Evolutionary conservation across 2,113 vertebrate species (phyloP).

Genomic region (Brachionichthys hirsutus): DNA sequence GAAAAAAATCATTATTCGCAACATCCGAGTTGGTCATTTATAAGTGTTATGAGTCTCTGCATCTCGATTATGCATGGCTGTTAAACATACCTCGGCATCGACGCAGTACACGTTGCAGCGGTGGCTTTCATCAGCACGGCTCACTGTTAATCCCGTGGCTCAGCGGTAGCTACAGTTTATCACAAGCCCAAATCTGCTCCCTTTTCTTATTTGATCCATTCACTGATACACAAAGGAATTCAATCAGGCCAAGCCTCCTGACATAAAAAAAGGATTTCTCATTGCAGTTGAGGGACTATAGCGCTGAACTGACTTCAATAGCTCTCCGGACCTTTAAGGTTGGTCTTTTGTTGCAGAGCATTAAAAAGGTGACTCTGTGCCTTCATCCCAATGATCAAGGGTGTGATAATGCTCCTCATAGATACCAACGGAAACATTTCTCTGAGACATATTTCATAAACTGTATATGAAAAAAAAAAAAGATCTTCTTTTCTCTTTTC

Average conservation of each 20-base stretch:
- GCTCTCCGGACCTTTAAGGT: constrained; percentile 65
- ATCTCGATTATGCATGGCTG: constrained; percentile 48
- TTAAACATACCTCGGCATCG: constrained; percentile 45
- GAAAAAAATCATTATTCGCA: constrained; percentile 38
- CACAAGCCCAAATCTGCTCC: constrained; percentile 74
- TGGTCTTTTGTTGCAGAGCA: constrained; percentile 73
- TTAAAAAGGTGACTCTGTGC: constrained; percentile 73
- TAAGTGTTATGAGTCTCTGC: constrained; percentile 28
- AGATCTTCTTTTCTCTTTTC: constrained; percentile 50
- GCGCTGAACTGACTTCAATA: constrained; percentile 70
- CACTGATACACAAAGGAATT: constrained; percentile 79
- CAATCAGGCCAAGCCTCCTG: constrained; percentile 75
- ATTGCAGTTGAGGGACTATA: constrained; percentile 49
- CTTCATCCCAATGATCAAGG: constrained; percentile 65
- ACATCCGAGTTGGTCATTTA: constrained; percentile 43
- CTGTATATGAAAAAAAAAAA: too few species aligned
- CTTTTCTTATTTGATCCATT: constrained; percentile 78
- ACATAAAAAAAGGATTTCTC: constrained; percentile 77
- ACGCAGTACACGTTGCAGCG: constrained; percentile 46
- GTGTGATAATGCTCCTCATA: constrained; percentile 67
- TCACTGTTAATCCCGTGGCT: constrained; percentile 70
- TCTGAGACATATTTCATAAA: too few species aligned
- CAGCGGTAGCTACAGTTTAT: constrained; percentile 75
- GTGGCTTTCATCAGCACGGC: constrained; percentile 73
- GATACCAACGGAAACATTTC: not conserved